These are phyloP conservation scores for Coccyzus lansbergi DNA, from an alignment of 2,797 vertebrate genomes.

Conservation along the genomic window DNA sequence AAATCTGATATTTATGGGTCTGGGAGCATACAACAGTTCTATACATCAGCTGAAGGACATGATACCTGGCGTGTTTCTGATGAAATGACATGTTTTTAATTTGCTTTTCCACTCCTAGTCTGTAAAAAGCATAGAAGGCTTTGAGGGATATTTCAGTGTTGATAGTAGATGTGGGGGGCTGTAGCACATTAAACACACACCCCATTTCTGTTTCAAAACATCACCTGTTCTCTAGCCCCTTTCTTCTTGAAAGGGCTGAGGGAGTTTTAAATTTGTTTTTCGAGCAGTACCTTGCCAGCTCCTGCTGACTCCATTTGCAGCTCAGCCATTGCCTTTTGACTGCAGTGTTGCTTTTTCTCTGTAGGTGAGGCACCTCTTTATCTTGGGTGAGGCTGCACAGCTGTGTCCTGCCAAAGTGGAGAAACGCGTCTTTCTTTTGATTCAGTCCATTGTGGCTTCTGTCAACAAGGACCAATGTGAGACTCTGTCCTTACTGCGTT, in stretches of 20 bases:
- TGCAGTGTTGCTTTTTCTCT: background rate
- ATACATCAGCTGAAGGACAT: background rate
- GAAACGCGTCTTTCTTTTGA: conserved; percentile 85
- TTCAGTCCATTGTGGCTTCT: conserved; percentile 89
- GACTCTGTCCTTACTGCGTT: background rate
- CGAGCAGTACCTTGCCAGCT: background rate
- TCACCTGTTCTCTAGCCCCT: background rate
- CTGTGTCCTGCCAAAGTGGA: conserved; percentile 87
- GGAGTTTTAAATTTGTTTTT: background rate
- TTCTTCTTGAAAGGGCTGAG: background rate
- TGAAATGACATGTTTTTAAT: background rate
- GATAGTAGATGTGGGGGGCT: background rate
- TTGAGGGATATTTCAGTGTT: background rate
- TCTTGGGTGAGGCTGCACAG: conserved; percentile 88
- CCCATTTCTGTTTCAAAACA: conserved; percentile 10
- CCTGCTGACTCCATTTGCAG: background rate
- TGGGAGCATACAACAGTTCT: background rate
- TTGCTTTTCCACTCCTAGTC: background rate
- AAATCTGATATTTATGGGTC: background rate
- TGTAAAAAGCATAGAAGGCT: background rate
- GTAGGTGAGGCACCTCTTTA: conserved; percentile 92
- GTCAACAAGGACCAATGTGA: conserved; percentile 76
- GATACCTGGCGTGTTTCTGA: background rate
- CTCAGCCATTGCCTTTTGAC: conserved; percentile 9
- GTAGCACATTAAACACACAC: background rate